These are phyloP conservation scores for Caenorhabditis remanei DNA, from an alignment of 1,140 invertebrate species.

Conservation along the genomic window DNA sequence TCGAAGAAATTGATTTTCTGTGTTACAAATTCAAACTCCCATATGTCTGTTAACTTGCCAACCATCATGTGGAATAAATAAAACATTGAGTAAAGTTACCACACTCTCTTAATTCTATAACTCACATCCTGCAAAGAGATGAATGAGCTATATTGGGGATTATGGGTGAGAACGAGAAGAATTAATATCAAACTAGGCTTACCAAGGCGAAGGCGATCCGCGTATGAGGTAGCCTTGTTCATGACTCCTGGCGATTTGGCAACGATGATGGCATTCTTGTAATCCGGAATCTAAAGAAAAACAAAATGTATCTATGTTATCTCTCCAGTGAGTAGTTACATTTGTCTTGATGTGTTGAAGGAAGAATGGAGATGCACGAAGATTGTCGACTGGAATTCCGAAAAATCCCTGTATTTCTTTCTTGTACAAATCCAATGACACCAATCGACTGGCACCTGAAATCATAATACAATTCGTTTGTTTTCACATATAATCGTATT, in stretches of 20 bases:
- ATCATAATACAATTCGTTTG: background rate
- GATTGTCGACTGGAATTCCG: conserved; percentile 97
- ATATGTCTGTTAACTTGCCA: conserved; percentile 48
- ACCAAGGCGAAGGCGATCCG: conserved; percentile 87
- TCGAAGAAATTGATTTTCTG: background rate
- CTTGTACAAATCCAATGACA: conserved; percentile 97
- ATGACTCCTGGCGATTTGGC: conserved; percentile 96
- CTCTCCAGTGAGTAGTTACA: background rate
- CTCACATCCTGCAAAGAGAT: conserved; percentile 55
- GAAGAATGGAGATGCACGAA: conserved; percentile 95
- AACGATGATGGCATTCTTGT: conserved; percentile 97
- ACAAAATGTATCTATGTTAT: background rate
- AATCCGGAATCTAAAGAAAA: conserved; percentile 88
- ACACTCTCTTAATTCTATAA: conserved; percentile 39
- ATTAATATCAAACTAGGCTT: background rate
- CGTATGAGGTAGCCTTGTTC: conserved; percentile 97
- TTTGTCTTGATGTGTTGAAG: conserved; percentile 89
- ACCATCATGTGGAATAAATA: background rate
- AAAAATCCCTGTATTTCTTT: conserved; percentile 99
- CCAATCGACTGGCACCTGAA: conserved; percentile 64
- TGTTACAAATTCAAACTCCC: background rate
- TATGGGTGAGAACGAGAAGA: background rate
- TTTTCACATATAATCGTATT: background rate
- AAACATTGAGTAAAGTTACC: background rate
- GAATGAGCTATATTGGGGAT: conserved; percentile 19